Percentiles rank a stretch among this genome's conserved stretches.
These are phyloP conservation scores for Charina bottae DNA, from an alignment of 2,113 vertebrate genomes.

Conservation along the genomic window DNA sequence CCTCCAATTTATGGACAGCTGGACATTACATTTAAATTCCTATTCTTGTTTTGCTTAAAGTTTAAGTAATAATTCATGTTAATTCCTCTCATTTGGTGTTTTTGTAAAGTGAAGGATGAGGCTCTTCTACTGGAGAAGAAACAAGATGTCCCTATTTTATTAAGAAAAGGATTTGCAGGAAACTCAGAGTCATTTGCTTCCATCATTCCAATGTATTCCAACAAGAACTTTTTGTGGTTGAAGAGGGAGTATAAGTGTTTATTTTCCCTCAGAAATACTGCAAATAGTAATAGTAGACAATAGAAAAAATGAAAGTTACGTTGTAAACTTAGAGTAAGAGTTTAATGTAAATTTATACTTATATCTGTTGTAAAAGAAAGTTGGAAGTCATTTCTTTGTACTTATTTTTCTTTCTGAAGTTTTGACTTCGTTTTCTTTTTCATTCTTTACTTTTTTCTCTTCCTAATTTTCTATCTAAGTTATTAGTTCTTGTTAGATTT, in stretches of 20 bases:
- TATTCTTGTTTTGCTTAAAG: slow-evolving; percentile 53
- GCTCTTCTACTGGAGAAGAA: slow-evolving; percentile 1
- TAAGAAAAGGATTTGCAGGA: neutral
- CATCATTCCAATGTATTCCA: slow-evolving; percentile 9
- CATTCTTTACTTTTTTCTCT: too few relatives aligned
- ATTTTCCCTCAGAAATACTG: neutral
- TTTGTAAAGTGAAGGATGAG: slow-evolving; percentile 1
- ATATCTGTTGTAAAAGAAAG: too few relatives aligned
- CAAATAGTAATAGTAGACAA: neutral
- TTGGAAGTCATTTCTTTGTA: neutral
- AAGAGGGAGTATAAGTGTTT: neutral
- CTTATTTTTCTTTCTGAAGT: too few relatives aligned
- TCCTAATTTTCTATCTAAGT: too few relatives aligned
- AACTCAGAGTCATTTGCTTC: neutral
- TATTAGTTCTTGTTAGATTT: too few relatives aligned
- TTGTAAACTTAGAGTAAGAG: too few relatives aligned
- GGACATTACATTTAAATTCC: slow-evolving; percentile 53
- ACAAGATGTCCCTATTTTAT: slow-evolving; percentile 1
- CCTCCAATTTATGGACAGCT: slow-evolving; percentile 50
- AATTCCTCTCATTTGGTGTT: slow-evolving; percentile 24
- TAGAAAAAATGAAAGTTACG: too few relatives aligned
- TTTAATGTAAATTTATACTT: too few relatives aligned
- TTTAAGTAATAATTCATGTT: slow-evolving; percentile 41
- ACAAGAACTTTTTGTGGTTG: neutral
- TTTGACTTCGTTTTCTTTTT: too few relatives aligned